A percentile compares a stretch with the other conserved stretches of the same genome.
These are phyloP conservation scores for Electrophaes corylata DNA, from an alignment of 2,888 invertebrate species.

Conservation along the genomic window DNA sequence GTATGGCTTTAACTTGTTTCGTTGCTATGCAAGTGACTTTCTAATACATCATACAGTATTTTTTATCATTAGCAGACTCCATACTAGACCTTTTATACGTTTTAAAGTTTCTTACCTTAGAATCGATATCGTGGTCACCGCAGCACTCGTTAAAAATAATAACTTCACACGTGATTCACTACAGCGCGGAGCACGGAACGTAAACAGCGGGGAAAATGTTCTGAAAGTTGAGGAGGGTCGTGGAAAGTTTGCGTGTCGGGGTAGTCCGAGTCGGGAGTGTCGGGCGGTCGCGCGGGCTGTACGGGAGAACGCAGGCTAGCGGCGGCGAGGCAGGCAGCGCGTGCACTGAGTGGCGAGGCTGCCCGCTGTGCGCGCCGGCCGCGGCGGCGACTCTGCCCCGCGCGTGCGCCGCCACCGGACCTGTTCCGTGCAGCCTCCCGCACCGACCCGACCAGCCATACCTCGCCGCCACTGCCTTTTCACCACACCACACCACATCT, in stretches of 20 bases:
- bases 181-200: conserved; percentile 22
- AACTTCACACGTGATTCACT: conserved; percentile 77
- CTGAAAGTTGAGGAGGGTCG: conserved; percentile 44
- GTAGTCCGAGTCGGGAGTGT: conserved; percentile 46
- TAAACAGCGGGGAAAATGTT: conserved; percentile 21
- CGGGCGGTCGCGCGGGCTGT: conserved; percentile 46
- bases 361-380: conserved; percentile 61
- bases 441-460: conserved; percentile 33
- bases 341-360: conserved; percentile 69
- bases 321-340: conserved; percentile 77
- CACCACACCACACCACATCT: not conserved
- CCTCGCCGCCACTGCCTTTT: conserved; percentile 39
- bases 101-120: conserved; percentile 64
- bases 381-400: conserved; percentile 64
- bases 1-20: conserved; percentile 73
- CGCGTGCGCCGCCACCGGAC: conserved; percentile 70
- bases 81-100: conserved; percentile 30
- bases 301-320: conserved; percentile 60
- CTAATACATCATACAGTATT: conserved; percentile 71
- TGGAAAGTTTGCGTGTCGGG: conserved; percentile 37
- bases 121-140: conserved; percentile 62
- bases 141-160: conserved; percentile 62
- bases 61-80: conserved; percentile 38
- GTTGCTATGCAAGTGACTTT: conserved; percentile 78
- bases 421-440: conserved; percentile 73